Evolutionary conservation across 2,888 invertebrate genomes (phyloP).

Genomic region (Caenorhabditis sp.): DNA sequence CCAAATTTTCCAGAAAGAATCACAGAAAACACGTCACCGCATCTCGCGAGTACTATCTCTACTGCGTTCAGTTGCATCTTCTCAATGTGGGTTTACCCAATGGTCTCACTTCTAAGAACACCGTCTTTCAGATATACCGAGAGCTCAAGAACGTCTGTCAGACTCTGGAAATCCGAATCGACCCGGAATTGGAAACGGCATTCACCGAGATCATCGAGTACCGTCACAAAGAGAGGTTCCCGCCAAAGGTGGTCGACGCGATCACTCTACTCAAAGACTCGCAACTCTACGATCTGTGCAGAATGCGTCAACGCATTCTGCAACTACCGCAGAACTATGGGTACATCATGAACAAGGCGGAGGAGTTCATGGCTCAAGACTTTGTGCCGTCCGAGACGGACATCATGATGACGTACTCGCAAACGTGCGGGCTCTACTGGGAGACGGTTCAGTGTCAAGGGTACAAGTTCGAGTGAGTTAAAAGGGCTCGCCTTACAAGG

Average conservation of each 20-base stretch:
- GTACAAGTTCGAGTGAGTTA: conserved; percentile 66
- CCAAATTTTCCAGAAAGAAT: conserved; percentile 21
- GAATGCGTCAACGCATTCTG: conserved; percentile 53
- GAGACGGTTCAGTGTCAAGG: conserved; percentile 55
- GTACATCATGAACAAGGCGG: conserved; percentile 60
- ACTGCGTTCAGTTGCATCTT: conserved; percentile 26
- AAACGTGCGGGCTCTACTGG: conserved; percentile 65
- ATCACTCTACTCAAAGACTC: conserved; percentile 40
- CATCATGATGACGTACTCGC: conserved; percentile 66
- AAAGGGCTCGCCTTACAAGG: no score
- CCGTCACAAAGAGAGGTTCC: conserved; percentile 62
- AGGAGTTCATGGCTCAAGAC: conserved; percentile 52
- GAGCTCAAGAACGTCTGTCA: conserved; percentile 42
- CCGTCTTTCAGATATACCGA: conserved; percentile 50
- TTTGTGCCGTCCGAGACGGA: conserved; percentile 73
- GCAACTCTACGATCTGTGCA: conserved; percentile 62
- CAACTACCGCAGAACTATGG: conserved; percentile 67
- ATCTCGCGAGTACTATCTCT: conserved; percentile 17
- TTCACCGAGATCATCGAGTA: conserved; percentile 56
- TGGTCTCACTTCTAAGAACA: not conserved
- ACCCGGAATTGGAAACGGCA: conserved; percentile 16
- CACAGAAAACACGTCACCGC: conserved; percentile 1
- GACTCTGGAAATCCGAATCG: conserved; percentile 18
- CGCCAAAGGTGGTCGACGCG: conserved; percentile 29
- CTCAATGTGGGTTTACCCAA: conserved; percentile 15